Base-by-base conservation (phyloP, 1,140 invertebrate species). In the Ylistrum balloti region DNA sequence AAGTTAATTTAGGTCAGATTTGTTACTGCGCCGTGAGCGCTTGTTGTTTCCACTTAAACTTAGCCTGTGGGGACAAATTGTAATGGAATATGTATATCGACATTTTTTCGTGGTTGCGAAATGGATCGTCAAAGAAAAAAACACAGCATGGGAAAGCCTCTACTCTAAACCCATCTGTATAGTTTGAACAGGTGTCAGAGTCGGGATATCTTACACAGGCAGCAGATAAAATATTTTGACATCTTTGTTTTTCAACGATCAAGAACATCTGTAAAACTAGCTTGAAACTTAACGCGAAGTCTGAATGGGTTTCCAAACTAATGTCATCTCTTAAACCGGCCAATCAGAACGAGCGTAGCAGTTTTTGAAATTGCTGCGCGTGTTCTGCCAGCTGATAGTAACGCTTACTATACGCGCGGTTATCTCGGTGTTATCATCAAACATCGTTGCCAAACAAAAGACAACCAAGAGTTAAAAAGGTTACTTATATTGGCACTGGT, bases 111-210 rank as follows among this genome's bases (percentile, higher is more conserved):
- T 74, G 56, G n/a, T 74, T 28, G 56, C 11, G n/a, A 74, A 74
- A 74, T 74, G 56, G 56, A 74, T 74, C 56, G 56, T 74, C 56
- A 74, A 28, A 74, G 56, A n/a, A 74, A 56, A 74, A 74, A 74
- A 74, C 11, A 48, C 56, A n/a, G 56, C 56, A 74, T 74, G 56
- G 56, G 56, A 74, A 74, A 74, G 5, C 5, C 1, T n/a, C 56
- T 22, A 74, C n/a, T 28, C n/a, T 74, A 28, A 74, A 74, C 56
- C 17, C 56, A 74, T 74, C 56, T 74, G 56, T n/a, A 28, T 74
- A 74, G 56, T n/a, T 74, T 28, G n/a, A 74, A 74, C 56, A 74
- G 56, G 56, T 74, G 56, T 74, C 56, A 74, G 56, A 74, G 56
- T 74, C 5, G 22, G 22, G 56, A 74, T 45, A 45, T 45, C 41